Evolutionary conservation across 2,888 invertebrate genomes (phyloP).

Genomic region (Nomada flava): DNA sequence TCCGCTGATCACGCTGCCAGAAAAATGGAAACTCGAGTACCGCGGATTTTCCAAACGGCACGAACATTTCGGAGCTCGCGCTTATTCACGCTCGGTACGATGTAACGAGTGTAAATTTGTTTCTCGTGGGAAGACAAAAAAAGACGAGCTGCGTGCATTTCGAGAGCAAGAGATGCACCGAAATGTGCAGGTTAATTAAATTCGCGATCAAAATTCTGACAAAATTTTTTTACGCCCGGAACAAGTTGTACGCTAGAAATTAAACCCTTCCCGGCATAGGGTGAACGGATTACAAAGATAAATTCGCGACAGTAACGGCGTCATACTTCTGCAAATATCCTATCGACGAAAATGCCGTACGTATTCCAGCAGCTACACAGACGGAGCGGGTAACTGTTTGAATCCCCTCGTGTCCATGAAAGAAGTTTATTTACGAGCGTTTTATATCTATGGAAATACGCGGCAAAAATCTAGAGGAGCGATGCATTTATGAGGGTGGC

Average conservation of each 20-base stretch:
- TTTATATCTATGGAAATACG: conserved; percentile 40
- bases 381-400: not conserved
- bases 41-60: conserved; percentile 12
- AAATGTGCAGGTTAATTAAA: conserved; percentile 1
- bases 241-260: not conserved
- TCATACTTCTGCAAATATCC: conserved; percentile 14
- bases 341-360: conserved; percentile 23
- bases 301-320: not conserved
- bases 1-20: not conserved
- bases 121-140: not conserved
- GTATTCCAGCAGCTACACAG: not conserved
- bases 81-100: not conserved
- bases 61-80: not conserved
- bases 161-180: not conserved
- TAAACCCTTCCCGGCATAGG: no score
- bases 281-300: conserved; percentile 31
- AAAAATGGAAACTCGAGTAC: conserved; percentile 17
- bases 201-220: not conserved
- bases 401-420: conserved; percentile 24
- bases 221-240: conserved; percentile 7
- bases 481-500: conserved; percentile 30
- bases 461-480: conserved; percentile 26
- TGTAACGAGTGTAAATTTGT: conserved; percentile 10
- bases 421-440: conserved; percentile 41
- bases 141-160: not conserved